Base-by-base conservation (phyloP, 2,888 invertebrate species). In the Hyposoter didymator region DNA sequence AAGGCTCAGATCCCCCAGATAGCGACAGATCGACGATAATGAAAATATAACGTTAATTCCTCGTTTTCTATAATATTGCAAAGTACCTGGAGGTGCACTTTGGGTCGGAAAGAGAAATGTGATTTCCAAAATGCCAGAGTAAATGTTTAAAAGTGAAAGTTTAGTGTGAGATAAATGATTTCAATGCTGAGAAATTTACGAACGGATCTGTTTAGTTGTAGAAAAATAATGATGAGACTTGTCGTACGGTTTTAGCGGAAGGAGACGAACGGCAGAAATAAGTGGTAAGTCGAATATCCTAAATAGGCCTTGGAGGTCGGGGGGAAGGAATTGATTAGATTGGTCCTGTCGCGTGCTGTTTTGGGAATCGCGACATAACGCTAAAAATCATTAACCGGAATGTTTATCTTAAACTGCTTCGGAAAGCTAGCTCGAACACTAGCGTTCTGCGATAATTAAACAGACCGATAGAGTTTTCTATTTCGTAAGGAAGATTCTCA, bases 361-460 rank as follows among this genome's bases (percentile, higher is more conserved):
- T 64, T 43, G 49, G 67, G 73, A 84, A 69, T 70, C 8, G 19
- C 55, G 32, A 52, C n/a, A 39, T 12, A 28, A 43, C 22, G 47
- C 45, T 52, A 84, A 78, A 76, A 86, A 81, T 76, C 78, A 22
- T 73, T 81, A 43, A 52, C 49, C 64, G 83, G 85, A 88, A 88
- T 87, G 85, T 84, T 80, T 12, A 52, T 79, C 17, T 17, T 74
- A 52, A 59, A 39, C 55, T 76, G 62, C 55, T 72, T 28, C 55
- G 35, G 10, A 47, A n/a, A 5, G 12, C 49, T 49, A 7, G 22
- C 22, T 22, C 12, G 4, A 55, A 12, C 22, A 55, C 55, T 28
- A 55, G 55, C 22, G 12, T 78, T 67, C 39, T 76, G 22, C 39
- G n/a, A 47, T 28, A 47, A 78, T 66, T 2, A 72, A 76, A 52